phyloP scores from a whole-genome alignment of 2,113 vertebrate genomes.

The Emydocephalus ijimae region DNA sequence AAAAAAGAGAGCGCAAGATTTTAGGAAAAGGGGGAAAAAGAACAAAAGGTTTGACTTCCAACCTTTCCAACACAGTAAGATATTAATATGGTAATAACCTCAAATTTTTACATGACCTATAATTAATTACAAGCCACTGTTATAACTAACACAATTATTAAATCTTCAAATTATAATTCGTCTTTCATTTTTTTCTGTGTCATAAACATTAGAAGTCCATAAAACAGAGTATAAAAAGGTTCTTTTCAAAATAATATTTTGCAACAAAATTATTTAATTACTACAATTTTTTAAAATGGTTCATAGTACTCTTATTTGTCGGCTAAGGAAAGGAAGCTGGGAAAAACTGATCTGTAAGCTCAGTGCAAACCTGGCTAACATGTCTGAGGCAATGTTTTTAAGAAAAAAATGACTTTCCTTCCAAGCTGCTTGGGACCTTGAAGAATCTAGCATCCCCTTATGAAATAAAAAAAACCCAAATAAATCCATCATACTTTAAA shows the following conservation, averaged over 20 bases:
- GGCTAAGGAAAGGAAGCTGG: background rate
- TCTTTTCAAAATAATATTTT: background rate
- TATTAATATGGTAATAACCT: background rate
- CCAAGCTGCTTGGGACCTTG: background rate
- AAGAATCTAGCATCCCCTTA: background rate
- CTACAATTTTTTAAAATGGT: background rate
- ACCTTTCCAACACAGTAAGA: background rate
- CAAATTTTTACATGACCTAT: background rate
- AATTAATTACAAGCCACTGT: background rate
- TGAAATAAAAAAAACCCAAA: background rate
- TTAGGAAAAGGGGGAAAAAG: background rate
- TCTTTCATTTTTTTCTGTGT: background rate
- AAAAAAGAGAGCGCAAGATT: background rate
- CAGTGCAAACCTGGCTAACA: background rate
- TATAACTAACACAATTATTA: background rate
- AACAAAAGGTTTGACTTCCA: background rate
- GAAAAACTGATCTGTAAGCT: background rate
- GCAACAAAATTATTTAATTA: background rate
- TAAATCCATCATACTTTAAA: background rate
- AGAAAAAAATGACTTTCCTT: background rate
- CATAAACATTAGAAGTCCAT: background rate
- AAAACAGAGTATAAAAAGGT: background rate
- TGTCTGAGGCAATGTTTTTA: background rate
- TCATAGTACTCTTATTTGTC: background rate
- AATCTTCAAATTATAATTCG: background rate